Conservation (phyloP, 2,113 vertebrate genomes). For the Eudyptes chrysolophus region DNA sequence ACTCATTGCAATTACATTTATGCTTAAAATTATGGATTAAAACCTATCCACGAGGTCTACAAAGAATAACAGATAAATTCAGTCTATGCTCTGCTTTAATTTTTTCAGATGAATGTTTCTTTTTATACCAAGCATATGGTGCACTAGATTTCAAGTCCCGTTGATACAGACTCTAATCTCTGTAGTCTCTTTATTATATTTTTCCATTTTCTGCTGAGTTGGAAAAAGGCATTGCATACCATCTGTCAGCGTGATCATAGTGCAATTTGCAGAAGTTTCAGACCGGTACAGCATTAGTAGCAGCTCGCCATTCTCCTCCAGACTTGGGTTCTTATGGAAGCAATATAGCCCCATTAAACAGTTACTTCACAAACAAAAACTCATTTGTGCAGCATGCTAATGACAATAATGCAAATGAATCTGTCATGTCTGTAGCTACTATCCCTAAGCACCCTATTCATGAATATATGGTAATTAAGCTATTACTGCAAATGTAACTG, state of each 20-base stretch:
- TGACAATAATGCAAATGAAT: constrained; percentile 49
- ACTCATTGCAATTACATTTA: not conserved
- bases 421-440: constrained; percentile 42
- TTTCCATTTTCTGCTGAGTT: constrained; percentile 59
- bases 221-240: constrained; percentile 4
- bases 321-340: not conserved
- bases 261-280: constrained; percentile 12
- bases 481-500: constrained; percentile 57
- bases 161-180: constrained; percentile 56
- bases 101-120: constrained; percentile 35
- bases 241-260: constrained; percentile 14
- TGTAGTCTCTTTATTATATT: constrained; percentile 35
- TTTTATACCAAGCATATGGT: constrained; percentile 56
- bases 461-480: constrained; percentile 71
- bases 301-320: not conserved
- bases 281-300: not conserved
- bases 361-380: constrained; percentile 9
- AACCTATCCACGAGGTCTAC: not conserved
- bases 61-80: constrained; percentile 29
- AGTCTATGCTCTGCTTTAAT: constrained; percentile 4
- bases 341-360: not conserved
- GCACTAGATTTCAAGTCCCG: constrained; percentile 51
- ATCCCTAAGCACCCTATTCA: constrained; percentile 52
- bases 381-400: constrained; percentile 42
- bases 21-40: not conserved